Conservation (phyloP, 2,113 vertebrate genomes). For the Tyrannus savana region DNA sequence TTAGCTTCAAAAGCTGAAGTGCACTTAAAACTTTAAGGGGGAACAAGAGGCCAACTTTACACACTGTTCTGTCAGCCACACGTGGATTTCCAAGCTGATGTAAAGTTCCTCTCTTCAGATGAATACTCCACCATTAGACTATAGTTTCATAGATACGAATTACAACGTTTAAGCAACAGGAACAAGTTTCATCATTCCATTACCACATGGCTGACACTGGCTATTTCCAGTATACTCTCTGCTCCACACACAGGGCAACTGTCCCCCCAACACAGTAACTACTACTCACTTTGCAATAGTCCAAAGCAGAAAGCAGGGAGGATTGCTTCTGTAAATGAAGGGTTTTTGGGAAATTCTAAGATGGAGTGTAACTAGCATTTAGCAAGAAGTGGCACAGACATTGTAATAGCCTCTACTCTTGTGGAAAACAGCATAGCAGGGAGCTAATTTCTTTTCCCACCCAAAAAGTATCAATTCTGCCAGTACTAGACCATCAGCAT, state of each 20-base stretch:
- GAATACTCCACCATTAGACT: not conserved
- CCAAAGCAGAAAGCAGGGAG: not conserved
- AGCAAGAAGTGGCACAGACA: not conserved
- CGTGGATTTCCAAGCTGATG: not conserved
- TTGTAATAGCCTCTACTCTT: not conserved
- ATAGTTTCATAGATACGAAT: not conserved
- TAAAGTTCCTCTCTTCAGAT: not conserved
- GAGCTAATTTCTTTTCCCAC: not conserved
- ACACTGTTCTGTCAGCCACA: not conserved
- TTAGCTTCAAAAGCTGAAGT: slow-evolving; percentile 43
- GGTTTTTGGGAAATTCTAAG: not conserved
- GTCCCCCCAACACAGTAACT: not conserved
- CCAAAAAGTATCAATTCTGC: not conserved
- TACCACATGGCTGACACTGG: not conserved
- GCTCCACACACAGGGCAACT: not conserved
- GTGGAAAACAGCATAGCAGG: not conserved
- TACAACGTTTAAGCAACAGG: not conserved
- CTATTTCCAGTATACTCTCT: not conserved
- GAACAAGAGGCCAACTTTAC: slow-evolving; percentile 10
- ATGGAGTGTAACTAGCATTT: not conserved
- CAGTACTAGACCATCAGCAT: not conserved
- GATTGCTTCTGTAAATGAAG: not conserved
- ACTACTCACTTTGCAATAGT: not conserved
- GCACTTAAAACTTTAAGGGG: slow-evolving; percentile 71
- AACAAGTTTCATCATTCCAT: not conserved